phyloP scores from a whole-genome alignment of 2,797 vertebrate genomes.

The Tokudaia muenninki region DNA sequence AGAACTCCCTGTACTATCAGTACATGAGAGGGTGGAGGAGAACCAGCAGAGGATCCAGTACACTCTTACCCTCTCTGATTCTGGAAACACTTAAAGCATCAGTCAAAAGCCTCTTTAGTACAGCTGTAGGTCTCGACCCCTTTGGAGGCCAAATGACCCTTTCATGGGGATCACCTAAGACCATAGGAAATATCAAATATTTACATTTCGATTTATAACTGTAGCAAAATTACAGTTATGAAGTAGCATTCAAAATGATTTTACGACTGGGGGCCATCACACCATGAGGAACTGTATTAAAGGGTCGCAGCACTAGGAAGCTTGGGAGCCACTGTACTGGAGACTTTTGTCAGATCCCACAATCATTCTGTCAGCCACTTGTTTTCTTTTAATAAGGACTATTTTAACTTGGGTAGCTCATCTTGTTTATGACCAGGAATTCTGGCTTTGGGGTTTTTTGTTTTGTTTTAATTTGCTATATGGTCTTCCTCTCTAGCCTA shows the following conservation, averaged over 20 bases:
- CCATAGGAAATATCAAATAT: background rate
- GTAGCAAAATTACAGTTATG: background rate
- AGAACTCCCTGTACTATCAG: background rate
- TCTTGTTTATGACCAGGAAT: slow-evolving; percentile 5
- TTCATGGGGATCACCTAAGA: background rate
- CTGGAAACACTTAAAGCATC: background rate
- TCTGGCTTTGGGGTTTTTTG: background rate
- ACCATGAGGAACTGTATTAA: background rate
- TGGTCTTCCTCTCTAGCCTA: background rate
- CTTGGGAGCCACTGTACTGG: background rate
- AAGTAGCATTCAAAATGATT: background rate
- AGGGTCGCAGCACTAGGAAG: background rate
- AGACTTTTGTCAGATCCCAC: background rate
- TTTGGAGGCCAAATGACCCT: too few species aligned
- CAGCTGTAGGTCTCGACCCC: background rate
- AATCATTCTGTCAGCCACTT: background rate
- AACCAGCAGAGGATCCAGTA: background rate
- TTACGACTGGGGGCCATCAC: too few species aligned
- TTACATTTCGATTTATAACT: background rate
- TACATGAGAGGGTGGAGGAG: background rate
- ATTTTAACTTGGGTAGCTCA: background rate
- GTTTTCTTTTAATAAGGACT: background rate
- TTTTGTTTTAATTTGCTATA: background rate
- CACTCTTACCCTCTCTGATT: background rate
- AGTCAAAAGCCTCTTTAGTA: background rate